Evolutionary conservation across 2,797 vertebrate genomes (phyloP), one percentile per base, ranked within the genome.

Genomic region (Crocidura indochinensis): DNA sequence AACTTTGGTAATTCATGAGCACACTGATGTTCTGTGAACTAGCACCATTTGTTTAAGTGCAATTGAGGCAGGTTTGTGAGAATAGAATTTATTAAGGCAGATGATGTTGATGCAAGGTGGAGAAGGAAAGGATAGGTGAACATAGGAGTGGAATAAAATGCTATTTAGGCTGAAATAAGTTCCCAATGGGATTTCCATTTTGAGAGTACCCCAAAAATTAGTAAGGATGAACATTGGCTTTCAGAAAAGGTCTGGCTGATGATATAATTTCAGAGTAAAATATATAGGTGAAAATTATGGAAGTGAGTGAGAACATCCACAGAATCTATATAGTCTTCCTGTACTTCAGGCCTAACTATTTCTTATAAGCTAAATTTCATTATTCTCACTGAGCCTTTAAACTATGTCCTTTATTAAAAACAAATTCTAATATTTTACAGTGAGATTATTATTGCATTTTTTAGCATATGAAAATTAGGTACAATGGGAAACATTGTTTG

Each of bases 321-420:
- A 14, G 80, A 84, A 19, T 90, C 14, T 27, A 46, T 65, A n/a
- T 1, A 84, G 38, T 47, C 65, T 29, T 60, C 46, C 51, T 60
- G 6, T 8, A 64, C 38, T 6, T 8, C 17, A 8, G 49, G 56
- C 10, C 17, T 14, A 53, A 19, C 82, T 17, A 49, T 31, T 44
- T 72, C 67, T 2, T 38, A 29, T 53, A 53, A 17, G 51, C 3
- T 85, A 86, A 92, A 65, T 6, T 2, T 82, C n/a, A 46, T 17
- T 8, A 69, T 49, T 44, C 17, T 85, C 46, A 65, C 2, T 64
- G 8, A 73, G 22, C 3, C 8, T 84, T 81, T 62, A 26, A 72
- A 17, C 38, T 38, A 38, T 73, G 86, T 82, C 31, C 69, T 19
- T 20, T 11, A 94, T 67, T 22, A 84, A 19, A 91, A 65, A 76